Conservation (phyloP, 2,113 vertebrate genomes). For the Peromyscus californicus region DNA sequence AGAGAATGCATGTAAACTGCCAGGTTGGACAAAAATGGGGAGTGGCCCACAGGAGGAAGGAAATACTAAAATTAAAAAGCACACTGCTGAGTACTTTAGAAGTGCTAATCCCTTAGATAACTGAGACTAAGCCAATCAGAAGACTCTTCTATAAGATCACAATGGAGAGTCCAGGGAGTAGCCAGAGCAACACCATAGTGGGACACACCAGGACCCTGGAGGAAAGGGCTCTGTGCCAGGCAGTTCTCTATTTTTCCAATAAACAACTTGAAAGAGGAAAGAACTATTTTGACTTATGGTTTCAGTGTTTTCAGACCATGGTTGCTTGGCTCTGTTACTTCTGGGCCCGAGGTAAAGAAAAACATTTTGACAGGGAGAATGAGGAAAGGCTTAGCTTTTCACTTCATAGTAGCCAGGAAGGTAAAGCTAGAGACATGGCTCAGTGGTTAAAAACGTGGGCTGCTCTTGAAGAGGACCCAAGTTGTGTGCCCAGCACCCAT, state of each 20-base stretch:
- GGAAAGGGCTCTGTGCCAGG: background rate
- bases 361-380: background rate
- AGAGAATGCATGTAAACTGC: background rate
- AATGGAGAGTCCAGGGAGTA: background rate
- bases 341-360: background rate
- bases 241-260: background rate
- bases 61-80: background rate
- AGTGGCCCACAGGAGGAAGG: background rate
- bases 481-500: background rate
- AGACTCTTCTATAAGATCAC: background rate
- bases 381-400: background rate
- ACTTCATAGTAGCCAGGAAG: background rate
- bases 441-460: background rate
- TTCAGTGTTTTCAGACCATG: background rate
- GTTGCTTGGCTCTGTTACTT: background rate
- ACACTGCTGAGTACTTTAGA: background rate
- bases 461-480: background rate
- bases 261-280: background rate
- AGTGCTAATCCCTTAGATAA: background rate
- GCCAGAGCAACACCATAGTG: background rate
- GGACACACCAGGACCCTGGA: background rate
- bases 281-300: background rate
- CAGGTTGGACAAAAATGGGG: background rate
- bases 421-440: background rate
- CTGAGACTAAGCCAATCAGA: background rate